Percentiles rank a stretch among this genome's conserved stretches.
phyloP scores from a whole-genome alignment of 1,140 invertebrate species.

The Pogonognathellus flavescens region DNA sequence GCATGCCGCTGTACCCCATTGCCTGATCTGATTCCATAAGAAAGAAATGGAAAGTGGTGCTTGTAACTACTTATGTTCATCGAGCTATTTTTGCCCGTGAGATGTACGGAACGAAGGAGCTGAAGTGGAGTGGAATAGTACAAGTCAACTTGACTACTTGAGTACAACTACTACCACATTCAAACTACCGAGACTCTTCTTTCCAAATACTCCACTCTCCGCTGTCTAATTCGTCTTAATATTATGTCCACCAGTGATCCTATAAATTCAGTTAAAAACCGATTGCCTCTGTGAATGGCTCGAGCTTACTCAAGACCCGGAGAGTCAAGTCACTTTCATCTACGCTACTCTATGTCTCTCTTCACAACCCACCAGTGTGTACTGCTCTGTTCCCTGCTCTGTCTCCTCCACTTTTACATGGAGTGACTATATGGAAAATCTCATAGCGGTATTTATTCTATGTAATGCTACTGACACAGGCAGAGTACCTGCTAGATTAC shows the following conservation, averaged over 20 bases:
- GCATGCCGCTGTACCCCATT: not conserved
- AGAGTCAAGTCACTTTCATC: not conserved
- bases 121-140: not conserved
- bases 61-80: slow-evolving; percentile 21
- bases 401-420: not conserved
- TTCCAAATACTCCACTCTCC: not conserved
- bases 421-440: too few species aligned
- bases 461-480: too few species aligned
- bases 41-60: slow-evolving; percentile 30
- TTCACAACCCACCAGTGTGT: too few species aligned
- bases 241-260: slow-evolving; percentile 62
- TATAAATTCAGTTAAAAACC: slow-evolving; percentile 65
- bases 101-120: slow-evolving; percentile 1
- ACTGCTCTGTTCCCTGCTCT: too few species aligned
- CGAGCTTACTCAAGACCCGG: not conserved
- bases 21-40: slow-evolving; percentile 40
- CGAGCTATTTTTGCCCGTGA: slow-evolving; percentile 9
- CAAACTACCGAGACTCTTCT: not conserved
- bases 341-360: not conserved
- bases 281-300: slow-evolving; percentile 57
- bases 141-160: not conserved
- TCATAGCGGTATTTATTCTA: too few species aligned
- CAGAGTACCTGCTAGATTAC: too few species aligned
- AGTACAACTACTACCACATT: too few species aligned
- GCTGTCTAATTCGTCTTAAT: slow-evolving; percentile 66